Percentiles rank a stretch among this genome's conserved stretches.
These are phyloP conservation scores for Megaceryle alcyon DNA, from an alignment of 2,797 vertebrate genomes.

Conservation along the genomic window DNA sequence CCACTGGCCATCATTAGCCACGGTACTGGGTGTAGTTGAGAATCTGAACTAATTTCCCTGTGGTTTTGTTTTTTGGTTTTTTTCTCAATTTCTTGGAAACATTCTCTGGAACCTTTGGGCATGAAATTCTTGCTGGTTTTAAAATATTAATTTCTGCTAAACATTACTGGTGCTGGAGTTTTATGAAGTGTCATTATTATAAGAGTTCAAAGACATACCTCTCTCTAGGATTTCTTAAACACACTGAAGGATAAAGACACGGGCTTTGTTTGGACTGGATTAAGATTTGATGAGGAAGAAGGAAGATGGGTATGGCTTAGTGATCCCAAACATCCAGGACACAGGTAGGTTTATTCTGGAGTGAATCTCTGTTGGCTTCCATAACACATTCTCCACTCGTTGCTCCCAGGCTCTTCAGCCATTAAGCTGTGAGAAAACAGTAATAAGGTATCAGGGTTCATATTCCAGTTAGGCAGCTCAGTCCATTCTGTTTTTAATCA, in stretches of 20 bases:
- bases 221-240: background rate
- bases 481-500: background rate
- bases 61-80: background rate
- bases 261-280: background rate
- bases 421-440: background rate
- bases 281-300: background rate
- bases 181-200: background rate
- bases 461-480: background rate
- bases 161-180: background rate
- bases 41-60: background rate
- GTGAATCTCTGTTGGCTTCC: background rate
- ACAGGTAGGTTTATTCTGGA: background rate
- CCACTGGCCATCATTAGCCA: background rate
- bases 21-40: background rate
- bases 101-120: background rate
- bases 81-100: background rate
- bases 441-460: background rate
- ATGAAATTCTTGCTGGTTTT: background rate
- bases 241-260: background rate
- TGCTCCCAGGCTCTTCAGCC: background rate
- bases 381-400: fast-evolving
- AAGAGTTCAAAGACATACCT: background rate
- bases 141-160: background rate
- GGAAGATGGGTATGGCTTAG: background rate
- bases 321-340: background rate